Evolutionary conservation across 2,888 invertebrate species (phyloP).

Genomic region (Vandiemenella viatica): DNA sequence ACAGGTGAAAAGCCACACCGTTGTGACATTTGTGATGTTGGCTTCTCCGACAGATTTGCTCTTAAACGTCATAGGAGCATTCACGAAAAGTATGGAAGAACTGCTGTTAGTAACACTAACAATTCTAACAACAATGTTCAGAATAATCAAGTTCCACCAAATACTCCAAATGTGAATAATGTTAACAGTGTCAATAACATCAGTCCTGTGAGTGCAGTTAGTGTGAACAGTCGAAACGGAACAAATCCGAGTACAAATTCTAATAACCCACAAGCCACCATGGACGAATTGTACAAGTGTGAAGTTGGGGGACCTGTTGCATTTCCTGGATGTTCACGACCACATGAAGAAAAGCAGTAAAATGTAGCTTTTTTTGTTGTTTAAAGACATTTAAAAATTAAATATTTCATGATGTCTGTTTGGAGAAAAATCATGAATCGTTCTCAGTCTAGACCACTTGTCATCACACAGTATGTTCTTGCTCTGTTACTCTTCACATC

Average conservation of each 20-base stretch:
- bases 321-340: conserved; percentile 22
- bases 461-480: too few species aligned
- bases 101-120: conserved; percentile 14
- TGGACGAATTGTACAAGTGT: conserved; percentile 22
- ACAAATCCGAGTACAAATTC: conserved; percentile 2
- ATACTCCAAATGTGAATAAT: conserved; percentile 3
- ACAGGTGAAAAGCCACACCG: conserved; percentile 70
- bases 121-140: conserved; percentile 7
- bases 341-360: conserved; percentile 16
- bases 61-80: conserved; percentile 73
- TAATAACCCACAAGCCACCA: conserved; percentile 9
- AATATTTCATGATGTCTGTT: too few species aligned
- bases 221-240: background rate
- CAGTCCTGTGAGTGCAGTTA: background rate
- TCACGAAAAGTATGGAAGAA: conserved; percentile 66
- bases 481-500: too few species aligned
- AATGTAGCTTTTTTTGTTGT: conserved; percentile 1
- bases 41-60: conserved; percentile 75
- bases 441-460: too few species aligned
- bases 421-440: too few species aligned
- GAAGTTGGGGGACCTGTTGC: conserved; percentile 22
- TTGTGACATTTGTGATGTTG: conserved; percentile 71
- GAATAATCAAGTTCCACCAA: conserved; percentile 6
- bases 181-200: background rate
- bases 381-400: too few species aligned